A percentile compares a stretch with the other conserved stretches of the same genome.
phyloP scores from a whole-genome alignment of 2,797 vertebrate genomes.

The Gambelia wislizenii region DNA sequence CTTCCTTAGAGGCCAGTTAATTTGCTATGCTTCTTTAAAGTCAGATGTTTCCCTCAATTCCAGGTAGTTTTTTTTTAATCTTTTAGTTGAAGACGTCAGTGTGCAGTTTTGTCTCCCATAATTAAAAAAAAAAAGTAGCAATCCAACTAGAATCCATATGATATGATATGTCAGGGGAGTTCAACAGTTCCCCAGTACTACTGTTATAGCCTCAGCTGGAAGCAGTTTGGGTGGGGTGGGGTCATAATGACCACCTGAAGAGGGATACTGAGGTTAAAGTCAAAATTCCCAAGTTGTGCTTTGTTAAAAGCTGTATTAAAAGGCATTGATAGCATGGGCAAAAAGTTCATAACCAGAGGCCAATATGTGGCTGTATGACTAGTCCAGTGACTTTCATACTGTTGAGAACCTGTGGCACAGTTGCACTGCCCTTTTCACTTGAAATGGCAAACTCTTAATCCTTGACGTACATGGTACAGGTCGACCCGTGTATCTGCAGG shows the following conservation, averaged over 20 bases:
- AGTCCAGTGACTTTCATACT: not conserved
- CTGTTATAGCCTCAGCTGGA: not conserved
- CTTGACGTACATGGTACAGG: not conserved
- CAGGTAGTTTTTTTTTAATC: not conserved
- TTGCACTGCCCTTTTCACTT: not conserved
- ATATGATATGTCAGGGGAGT: too few species aligned
- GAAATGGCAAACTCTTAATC: not conserved
- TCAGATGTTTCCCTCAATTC: not conserved
- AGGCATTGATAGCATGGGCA: not conserved
- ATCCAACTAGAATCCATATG: too few species aligned
- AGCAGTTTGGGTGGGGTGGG: not conserved
- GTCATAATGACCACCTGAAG: not conserved
- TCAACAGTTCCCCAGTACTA: not conserved
- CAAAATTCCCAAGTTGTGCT: not conserved
- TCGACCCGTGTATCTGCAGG: too few species aligned
- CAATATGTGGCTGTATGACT: not conserved
- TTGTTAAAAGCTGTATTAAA: not conserved
- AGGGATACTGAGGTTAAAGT: not conserved
- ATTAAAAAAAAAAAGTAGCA: too few species aligned
- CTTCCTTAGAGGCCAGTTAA: not conserved
- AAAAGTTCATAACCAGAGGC: not conserved
- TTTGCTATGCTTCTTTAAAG: not conserved
- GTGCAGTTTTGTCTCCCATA: too few species aligned
- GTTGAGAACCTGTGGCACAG: not conserved
- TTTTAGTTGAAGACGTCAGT: not conserved